Conservation (phyloP, 2,888 invertebrate species). For the Lasioglossum morio region DNA sequence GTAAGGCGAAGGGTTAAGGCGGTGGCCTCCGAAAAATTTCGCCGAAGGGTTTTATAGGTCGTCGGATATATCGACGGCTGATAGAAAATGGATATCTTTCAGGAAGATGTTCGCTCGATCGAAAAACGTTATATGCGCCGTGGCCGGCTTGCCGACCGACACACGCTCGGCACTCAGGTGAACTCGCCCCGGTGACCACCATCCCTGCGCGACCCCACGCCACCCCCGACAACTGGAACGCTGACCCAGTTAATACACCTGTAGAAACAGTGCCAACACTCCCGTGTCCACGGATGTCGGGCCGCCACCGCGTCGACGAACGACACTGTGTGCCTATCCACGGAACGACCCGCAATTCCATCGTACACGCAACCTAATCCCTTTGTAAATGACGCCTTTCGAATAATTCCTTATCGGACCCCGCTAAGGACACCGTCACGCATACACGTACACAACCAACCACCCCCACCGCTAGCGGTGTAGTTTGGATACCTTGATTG, state of each 20-base stretch:
- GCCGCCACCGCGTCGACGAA: conserved; percentile 54
- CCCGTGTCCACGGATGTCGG: conserved; percentile 53
- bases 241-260: conserved; percentile 80
- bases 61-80: conserved; percentile 16
- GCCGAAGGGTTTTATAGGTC: conserved; percentile 9
- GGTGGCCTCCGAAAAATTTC: not conserved
- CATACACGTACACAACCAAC: not conserved
- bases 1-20: not conserved
- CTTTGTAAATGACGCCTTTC: conserved; percentile 45
- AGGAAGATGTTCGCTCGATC: conserved; percentile 52
- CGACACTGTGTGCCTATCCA: conserved; percentile 52
- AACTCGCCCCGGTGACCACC: conserved; percentile 68
- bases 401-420: conserved; percentile 36
- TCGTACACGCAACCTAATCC: conserved; percentile 55
- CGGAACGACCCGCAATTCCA: conserved; percentile 47
- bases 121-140: conserved; percentile 55
- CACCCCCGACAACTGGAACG: conserved; percentile 74
- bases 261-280: conserved; percentile 71
- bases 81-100: conserved; percentile 42
- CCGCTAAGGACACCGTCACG: conserved; percentile 19
- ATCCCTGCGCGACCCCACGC: conserved; percentile 32
- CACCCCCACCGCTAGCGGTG: not conserved
- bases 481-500: conserved; percentile 22
- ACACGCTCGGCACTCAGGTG: conserved; percentile 63
- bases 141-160: conserved; percentile 34